These are phyloP conservation scores for Gambusia affinis DNA, from an alignment of 2,113 vertebrate species.

Conservation along the genomic window DNA sequence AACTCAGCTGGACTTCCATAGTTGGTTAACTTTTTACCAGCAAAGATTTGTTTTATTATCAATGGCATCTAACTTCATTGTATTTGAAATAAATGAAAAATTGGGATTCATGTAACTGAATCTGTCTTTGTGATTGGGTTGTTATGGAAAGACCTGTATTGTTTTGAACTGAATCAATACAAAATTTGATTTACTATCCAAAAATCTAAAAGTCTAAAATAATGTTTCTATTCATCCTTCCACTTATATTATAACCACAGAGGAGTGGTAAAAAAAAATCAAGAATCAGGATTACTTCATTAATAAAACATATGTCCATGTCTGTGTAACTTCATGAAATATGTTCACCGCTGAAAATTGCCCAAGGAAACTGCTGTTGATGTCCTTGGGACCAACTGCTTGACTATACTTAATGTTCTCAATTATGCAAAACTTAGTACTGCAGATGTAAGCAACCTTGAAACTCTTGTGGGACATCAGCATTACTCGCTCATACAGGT, in stretches of 20 bases:
- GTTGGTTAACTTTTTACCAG: background rate
- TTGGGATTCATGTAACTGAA: background rate
- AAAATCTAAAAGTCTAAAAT: background rate
- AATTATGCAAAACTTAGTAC: conserved; percentile 57
- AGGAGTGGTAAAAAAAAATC: conserved; percentile 6
- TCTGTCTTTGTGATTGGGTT: background rate
- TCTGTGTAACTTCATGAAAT: conserved; percentile 18
- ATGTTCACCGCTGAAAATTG: conserved; percentile 10
- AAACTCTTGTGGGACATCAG: conserved; percentile 43
- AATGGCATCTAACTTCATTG: background rate
- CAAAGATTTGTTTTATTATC: background rate
- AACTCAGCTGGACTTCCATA: background rate
- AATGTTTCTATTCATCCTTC: background rate
- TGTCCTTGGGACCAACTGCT: conserved; percentile 44
- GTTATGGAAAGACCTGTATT: background rate
- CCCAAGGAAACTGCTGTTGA: background rate
- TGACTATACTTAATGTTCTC: conserved; percentile 16
- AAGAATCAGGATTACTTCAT: background rate
- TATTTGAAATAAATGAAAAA: background rate
- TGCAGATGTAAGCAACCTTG: conserved; percentile 66
- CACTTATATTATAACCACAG: background rate
- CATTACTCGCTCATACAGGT: conserved; percentile 29
- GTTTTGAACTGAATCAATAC: background rate
- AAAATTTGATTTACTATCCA: background rate
- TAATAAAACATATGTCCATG: conserved; percentile 20